Base-by-base conservation (phyloP, 2,888 invertebrate genomes). In the Acleris holmiana region DNA sequence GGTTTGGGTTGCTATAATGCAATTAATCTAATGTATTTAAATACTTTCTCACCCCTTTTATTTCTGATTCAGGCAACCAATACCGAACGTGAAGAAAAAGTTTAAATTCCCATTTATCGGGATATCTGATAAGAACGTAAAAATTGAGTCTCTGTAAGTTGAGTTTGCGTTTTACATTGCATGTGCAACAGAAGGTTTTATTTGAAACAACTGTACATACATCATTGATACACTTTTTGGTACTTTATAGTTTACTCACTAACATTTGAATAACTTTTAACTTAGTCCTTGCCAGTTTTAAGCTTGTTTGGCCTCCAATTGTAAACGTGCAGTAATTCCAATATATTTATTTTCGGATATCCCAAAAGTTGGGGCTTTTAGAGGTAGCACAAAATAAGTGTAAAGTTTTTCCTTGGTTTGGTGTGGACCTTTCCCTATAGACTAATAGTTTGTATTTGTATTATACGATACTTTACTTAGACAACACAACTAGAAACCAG, bases 141-240 rank as follows among this genome's bases (percentile, higher is more conserved):
- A 85, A 79, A 78, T 78, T 77, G 83, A 79, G 74, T 78, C 82
- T 66, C 81, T 85, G 91, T 90, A 88, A 88, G 88, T 88, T 79
- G 75, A 75, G 73, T 76, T 78, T 77, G 77, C 74, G 83, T 79
- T 65, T 59, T 65, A 55, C 59, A 65, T 60, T 65, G 65, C 65
- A 65, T 65, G 65, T 49, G 65, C 65, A 54, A 58, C 55, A 53
- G 44, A 44, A 29, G 25, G 29, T 47, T 47, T 47, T 47, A 56
- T 55, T 47, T 59, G 8, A 48, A 60, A 54, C 55, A 60, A 54
- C 55, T 65, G 65, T 65, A 65, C 15, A 65, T 65, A 65, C 53
- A 50, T 55, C 29, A 29, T 47, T 54, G 48, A 50, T 25, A 62
- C 64, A 59, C 54, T 10, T 49, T 60, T 50, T 60, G 54, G 29